Percentiles rank a stretch among this genome's conserved stretches.
Conservation (phyloP, 2,888 invertebrate genomes). For the Lithophane socia region DNA sequence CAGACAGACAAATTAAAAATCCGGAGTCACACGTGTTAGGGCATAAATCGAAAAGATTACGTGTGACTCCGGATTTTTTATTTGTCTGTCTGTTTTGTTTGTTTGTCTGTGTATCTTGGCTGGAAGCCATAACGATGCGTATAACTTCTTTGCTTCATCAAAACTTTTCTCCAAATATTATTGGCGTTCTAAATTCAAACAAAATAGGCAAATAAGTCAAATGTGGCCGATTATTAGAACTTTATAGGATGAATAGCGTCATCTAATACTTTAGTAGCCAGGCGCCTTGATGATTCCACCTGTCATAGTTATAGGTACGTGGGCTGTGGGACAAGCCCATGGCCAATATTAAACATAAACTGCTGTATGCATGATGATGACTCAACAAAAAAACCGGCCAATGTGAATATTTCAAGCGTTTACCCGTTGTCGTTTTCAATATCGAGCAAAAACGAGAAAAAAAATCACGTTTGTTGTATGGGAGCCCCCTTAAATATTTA, state of each 20-base stretch:
- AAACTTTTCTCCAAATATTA: background rate
- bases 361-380: conserved; percentile 14
- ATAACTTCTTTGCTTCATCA: background rate
- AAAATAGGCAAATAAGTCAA: background rate
- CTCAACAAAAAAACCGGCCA: conserved; percentile 6
- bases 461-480: too few relatives aligned
- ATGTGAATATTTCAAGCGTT: too few relatives aligned
- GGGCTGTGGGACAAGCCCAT: conserved; percentile 27
- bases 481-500: too few relatives aligned
- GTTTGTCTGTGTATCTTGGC: background rate
- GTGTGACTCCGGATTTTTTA: too few relatives aligned
- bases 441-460: too few relatives aligned
- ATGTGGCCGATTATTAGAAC: background rate
- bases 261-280: background rate
- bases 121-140: background rate
- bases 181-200: background rate
- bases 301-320: background rate
- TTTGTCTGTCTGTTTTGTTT: too few relatives aligned
- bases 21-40: too few relatives aligned
- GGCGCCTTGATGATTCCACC: conserved; percentile 23
- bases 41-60: too few relatives aligned
- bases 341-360: background rate
- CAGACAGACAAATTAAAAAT: too few relatives aligned
- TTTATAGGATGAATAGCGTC: background rate
- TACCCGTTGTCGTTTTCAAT: too few relatives aligned